phyloP scores from a whole-genome alignment of 23 tunicate species.

The Corella eumyota region DNA sequence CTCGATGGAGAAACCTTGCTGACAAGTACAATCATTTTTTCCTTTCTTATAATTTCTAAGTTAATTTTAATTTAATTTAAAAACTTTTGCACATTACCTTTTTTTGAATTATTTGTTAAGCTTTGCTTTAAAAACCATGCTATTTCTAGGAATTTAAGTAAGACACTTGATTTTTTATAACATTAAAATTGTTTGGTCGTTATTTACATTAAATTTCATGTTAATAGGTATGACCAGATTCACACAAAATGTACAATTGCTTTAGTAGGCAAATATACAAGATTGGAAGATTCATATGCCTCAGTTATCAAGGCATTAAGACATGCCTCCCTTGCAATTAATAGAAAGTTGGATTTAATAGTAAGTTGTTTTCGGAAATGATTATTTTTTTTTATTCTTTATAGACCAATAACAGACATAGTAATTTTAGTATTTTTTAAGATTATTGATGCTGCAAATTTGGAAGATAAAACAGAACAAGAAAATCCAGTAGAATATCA shows the following conservation, averaged over 20 bases:
- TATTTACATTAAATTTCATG: no score
- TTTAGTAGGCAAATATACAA: slow-evolving; percentile 87
- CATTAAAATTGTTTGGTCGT: no score
- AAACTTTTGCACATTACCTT: no score
- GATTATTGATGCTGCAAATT: slow-evolving; percentile 68
- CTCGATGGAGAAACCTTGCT: slow-evolving; percentile 62
- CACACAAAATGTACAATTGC: slow-evolving; percentile 47
- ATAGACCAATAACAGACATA: not conserved
- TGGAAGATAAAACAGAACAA: slow-evolving; percentile 32
- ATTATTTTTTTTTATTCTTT: not conserved
- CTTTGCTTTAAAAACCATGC: no score
- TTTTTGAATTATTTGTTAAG: no score
- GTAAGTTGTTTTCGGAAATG: slow-evolving; percentile 13
- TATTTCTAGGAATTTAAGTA: no score
- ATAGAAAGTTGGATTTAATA: slow-evolving; percentile 60
- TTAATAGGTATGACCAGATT: slow-evolving; percentile 50
- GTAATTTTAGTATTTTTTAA: no score
- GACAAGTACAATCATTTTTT: slow-evolving; percentile 25
- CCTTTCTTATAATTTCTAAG: no score
- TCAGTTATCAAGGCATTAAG: slow-evolving; percentile 90
- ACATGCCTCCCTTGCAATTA: slow-evolving; percentile 60
- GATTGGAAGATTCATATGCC: slow-evolving; percentile 86
- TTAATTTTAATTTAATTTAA: no score
- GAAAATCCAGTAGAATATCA: slow-evolving; percentile 56
- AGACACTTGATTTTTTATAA: no score